phyloP scores from a whole-genome alignment of 2,797 vertebrate genomes.

The Gallinago nigripennis region DNA sequence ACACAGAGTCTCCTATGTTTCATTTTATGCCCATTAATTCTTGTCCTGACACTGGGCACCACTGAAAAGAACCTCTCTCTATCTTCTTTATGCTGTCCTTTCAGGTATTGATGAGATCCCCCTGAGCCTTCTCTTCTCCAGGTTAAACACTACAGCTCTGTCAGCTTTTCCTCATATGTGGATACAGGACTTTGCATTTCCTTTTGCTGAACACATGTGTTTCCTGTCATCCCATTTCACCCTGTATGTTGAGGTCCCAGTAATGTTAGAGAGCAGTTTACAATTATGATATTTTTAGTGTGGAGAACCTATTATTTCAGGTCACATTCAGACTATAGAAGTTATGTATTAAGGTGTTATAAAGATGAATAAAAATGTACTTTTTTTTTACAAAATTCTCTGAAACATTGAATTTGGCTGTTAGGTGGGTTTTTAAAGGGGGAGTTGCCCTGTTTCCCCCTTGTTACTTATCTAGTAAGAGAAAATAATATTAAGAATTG shows the following conservation, averaged over 20 bases:
- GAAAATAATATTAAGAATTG: not conserved
- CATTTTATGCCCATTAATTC: not conserved
- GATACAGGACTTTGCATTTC: not conserved
- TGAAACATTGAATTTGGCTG: not conserved
- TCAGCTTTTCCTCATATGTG: not conserved
- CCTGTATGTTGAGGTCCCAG: not conserved
- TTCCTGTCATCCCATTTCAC: not conserved
- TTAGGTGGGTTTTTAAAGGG: not conserved
- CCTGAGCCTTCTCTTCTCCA: not conserved
- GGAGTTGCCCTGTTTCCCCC: accelerated
- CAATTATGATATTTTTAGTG: not conserved
- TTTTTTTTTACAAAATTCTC: not conserved
- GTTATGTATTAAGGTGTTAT: not conserved
- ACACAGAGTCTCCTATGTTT: accelerated
- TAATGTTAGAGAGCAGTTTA: not conserved
- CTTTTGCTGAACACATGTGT: not conserved
- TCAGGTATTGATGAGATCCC: not conserved
- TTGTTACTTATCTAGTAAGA: not conserved
- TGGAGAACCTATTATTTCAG: not conserved
- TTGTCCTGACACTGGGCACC: not conserved
- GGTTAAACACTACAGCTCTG: not conserved
- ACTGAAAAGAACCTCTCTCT: not conserved
- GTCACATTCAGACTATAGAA: not conserved
- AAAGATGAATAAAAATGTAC: not conserved
- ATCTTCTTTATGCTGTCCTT: not conserved